phyloP scores from a whole-genome alignment of 2,797 vertebrate genomes.

The Diceros bicornis region DNA sequence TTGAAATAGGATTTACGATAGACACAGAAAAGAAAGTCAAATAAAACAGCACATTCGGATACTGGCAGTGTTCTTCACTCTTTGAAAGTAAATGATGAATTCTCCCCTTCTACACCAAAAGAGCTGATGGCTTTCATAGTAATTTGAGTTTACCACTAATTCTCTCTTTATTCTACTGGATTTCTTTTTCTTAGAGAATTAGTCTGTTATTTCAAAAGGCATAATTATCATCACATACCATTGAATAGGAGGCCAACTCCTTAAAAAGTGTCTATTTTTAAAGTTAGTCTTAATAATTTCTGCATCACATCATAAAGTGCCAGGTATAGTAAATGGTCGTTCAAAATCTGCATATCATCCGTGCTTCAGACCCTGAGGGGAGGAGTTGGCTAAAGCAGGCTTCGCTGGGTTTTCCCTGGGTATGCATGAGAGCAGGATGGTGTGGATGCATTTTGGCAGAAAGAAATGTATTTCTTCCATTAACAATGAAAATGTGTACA shows the following conservation, averaged over 20 bases:
- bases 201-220: slow-evolving; percentile 2
- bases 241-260: background rate
- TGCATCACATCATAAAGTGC: background rate
- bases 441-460: background rate
- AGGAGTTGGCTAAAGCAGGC: background rate
- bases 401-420: background rate
- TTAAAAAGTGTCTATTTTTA: background rate
- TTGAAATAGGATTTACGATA: background rate
- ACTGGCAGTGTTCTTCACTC: background rate
- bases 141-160: background rate
- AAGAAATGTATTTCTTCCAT: slow-evolving; percentile 6
- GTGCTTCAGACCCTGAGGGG: background rate
- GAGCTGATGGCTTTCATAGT: background rate
- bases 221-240: background rate
- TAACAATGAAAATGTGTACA: background rate
- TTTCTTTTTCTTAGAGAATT: slow-evolving; percentile 53
- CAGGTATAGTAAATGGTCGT: background rate
- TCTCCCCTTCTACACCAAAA: background rate
- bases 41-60: background rate
- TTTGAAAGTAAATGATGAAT: background rate
- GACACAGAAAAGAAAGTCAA: background rate
- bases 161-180: background rate
- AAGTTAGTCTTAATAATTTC: slow-evolving; percentile 18
- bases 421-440: background rate
- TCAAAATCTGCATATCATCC: background rate